These are phyloP conservation scores for Philypnodon macrostomus DNA, from an alignment of 2,797 vertebrate species.

Conservation along the genomic window DNA sequence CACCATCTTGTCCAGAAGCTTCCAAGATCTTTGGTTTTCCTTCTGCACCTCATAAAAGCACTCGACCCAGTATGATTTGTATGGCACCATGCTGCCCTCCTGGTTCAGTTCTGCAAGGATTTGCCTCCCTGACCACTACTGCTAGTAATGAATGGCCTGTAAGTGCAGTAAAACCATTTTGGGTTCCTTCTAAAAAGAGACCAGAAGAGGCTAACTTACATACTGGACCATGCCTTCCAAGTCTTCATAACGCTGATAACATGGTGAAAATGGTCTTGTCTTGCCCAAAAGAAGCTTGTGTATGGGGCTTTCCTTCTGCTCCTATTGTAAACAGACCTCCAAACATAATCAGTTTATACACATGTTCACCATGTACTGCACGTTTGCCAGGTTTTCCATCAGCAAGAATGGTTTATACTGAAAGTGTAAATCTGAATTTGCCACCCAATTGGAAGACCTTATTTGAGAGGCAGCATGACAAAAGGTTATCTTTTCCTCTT, in stretches of 20 bases:
- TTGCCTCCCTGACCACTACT: constrained; percentile 46
- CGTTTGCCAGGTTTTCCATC: constrained; percentile 60
- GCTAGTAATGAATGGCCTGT: constrained; percentile 29
- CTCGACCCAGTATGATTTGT: constrained; percentile 20
- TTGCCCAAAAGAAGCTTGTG: constrained; percentile 52
- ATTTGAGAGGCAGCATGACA: constrained; percentile 25
- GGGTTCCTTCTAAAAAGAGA: constrained; percentile 31
- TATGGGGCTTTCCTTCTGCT: constrained; percentile 59
- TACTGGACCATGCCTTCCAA: constrained; percentile 10
- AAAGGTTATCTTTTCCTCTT: constrained; percentile 15
- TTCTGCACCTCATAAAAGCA: constrained; percentile 42
- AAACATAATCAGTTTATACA: constrained; percentile 48
- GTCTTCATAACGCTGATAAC: constrained; percentile 7
- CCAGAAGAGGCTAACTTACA: not conserved
- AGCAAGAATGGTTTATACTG: constrained; percentile 46
- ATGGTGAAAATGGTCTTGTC: constrained; percentile 46
- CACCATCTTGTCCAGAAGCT: constrained; percentile 50
- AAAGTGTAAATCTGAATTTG: constrained; percentile 13
- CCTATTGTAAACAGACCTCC: constrained; percentile 37
- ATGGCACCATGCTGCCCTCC: constrained; percentile 44
- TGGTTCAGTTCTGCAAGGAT: constrained; percentile 54
- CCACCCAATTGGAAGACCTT: constrained; percentile 11
- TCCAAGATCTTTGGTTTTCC: constrained; percentile 57
- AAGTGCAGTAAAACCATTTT: constrained; percentile 29
- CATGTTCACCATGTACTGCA: constrained; percentile 53